Conservation (phyloP, 2,888 invertebrate species). For the Drosophila anceps region DNA sequence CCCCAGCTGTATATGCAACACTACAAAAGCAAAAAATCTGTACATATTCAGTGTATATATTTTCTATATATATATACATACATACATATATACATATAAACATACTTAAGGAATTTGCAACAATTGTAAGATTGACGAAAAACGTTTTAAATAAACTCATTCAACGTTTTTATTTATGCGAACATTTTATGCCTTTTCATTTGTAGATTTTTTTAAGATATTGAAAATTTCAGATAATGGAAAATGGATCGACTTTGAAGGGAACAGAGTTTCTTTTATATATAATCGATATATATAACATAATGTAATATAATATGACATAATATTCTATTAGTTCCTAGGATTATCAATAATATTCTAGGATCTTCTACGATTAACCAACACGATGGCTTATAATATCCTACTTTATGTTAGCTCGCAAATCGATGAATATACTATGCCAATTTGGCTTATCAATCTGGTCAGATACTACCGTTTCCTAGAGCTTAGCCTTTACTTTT, state of each 20-base stretch:
- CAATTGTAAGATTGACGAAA: slow-evolving; percentile 82
- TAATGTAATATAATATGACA: background rate
- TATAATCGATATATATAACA: background rate
- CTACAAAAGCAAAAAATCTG: slow-evolving; percentile 21
- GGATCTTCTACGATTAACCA: no score
- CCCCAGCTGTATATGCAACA: slow-evolving; percentile 30
- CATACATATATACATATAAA: slow-evolving; percentile 41
- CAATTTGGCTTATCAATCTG: background rate
- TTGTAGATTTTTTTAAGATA: background rate
- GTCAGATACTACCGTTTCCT: background rate
- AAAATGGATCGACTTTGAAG: background rate
- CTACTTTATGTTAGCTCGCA: background rate
- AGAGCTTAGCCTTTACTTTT: background rate
- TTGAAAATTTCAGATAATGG: background rate
- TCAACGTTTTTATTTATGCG: slow-evolving; percentile 74
- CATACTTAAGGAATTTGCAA: slow-evolving; percentile 73
- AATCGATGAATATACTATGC: background rate
- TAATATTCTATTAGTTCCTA: background rate
- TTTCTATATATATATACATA: slow-evolving; percentile 24
- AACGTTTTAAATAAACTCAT: slow-evolving; percentile 76
- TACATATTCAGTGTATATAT: slow-evolving; percentile 52
- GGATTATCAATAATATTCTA: background rate
- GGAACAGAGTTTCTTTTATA: no score
- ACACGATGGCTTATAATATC: no score
- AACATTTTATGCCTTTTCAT: slow-evolving; percentile 29